phyloP scores from a whole-genome alignment of 2,888 invertebrate genomes.

The Megalurothrips usitatus region DNA sequence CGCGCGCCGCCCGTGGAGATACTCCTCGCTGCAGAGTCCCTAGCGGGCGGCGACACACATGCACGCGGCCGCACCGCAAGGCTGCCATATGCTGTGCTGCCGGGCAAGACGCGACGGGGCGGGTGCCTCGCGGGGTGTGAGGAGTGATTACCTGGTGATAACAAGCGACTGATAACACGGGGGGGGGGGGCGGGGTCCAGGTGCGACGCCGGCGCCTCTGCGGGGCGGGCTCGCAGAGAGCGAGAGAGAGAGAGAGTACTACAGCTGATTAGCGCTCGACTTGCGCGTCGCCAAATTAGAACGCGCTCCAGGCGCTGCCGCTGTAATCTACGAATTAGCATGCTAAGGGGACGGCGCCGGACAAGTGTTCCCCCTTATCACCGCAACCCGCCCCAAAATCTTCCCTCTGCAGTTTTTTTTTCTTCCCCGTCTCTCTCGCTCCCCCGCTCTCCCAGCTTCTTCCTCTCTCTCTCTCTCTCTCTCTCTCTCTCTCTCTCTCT shows the following conservation, averaged over 20 bases:
- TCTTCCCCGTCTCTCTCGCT: not conserved
- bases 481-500: too few species aligned
- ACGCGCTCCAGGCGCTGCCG: not conserved
- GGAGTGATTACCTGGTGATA: not conserved
- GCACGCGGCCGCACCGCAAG: too few species aligned
- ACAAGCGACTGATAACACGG: too few species aligned
- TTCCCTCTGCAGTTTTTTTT: not conserved
- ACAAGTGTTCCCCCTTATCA: conserved; percentile 15
- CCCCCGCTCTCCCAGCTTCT: not conserved
- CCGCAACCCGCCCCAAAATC: not conserved
- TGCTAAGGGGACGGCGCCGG: conserved; percentile 9
- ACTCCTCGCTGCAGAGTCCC: too few species aligned
- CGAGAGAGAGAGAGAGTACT: not conserved
- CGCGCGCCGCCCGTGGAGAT: too few species aligned
- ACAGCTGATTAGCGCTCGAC: not conserved
- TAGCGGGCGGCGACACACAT: not conserved
- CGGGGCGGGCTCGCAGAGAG: not conserved
- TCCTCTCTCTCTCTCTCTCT: too few species aligned
- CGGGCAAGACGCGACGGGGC: not conserved
- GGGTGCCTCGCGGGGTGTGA: not conserved
- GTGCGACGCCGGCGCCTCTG: not conserved
- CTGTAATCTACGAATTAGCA: conserved; percentile 25
- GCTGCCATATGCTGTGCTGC: not conserved
- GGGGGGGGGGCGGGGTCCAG: too few species aligned
- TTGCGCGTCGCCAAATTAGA: not conserved